Evolutionary conservation across 2,113 vertebrate genomes (phyloP), one percentile per base, ranked within the genome.

Genomic region (Megaptera novaeangliae): DNA sequence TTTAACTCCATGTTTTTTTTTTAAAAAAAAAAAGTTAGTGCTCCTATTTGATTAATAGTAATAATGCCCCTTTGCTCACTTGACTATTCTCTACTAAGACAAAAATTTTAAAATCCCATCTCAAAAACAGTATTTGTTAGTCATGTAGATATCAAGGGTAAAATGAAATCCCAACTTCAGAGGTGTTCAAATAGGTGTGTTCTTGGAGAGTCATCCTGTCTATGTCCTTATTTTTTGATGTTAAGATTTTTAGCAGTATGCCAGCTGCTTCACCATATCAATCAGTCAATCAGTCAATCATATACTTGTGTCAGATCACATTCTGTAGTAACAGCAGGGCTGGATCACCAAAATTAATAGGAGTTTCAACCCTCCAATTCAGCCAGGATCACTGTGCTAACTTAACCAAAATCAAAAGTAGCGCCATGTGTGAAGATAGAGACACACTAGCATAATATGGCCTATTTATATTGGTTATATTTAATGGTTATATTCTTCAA

Each of bases 221-320:
- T 29, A 17, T 13, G 75, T 11, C 3, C 63, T 83, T 49, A 1
- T 75, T 97, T 97, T 97, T 92, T 96, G 55, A 11, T 1, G 89
- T 96, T 97, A 97, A 93, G 77, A 94, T 93, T 46, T 95, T 98
- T 93, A 96, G 69, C 86, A 97, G 36, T 97, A 93, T 94, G 41
- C 85, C 69, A 98, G 81, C 75, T 96, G 75, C 39, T 96, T 97
- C 80, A 88, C 95, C 57, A 90, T 57, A 97, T 96, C 59, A 59
- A 27, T 90, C 55, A 82, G 36, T 85, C 52, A 68, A 13, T 49
- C 55, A 75, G n/a, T 46, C 34, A 52, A 41, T 89, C 81, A 92
- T 36, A 74, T 69, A 59, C 31, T 46, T 74, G 11, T 49, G 7
- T 52, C 84, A 95, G 25, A 87, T 36, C 36, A 80, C 46, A 66